Evolutionary conservation across 1,140 invertebrate genomes (phyloP).

Genomic region (Cherax quadricarinatus): DNA sequence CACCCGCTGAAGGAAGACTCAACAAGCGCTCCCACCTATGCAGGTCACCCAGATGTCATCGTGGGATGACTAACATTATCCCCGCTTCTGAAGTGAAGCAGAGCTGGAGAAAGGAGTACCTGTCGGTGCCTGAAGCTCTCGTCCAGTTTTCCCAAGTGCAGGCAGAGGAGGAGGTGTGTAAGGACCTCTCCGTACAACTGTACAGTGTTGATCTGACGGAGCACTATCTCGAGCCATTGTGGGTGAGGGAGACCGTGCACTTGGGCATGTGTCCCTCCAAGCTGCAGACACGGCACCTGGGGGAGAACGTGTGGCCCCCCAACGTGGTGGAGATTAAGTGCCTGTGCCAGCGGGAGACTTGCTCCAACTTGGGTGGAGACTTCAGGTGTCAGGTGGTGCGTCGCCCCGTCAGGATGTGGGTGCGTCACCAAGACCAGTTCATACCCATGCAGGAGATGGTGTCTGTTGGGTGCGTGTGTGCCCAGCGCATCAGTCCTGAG

Average conservation of each 20-base stretch:
- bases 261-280: constrained; percentile 69
- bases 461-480: constrained; percentile 60
- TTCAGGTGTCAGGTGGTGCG: constrained; percentile 59
- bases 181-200: constrained; percentile 53
- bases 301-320: constrained; percentile 48
- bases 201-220: constrained; percentile 48
- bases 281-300: constrained; percentile 45
- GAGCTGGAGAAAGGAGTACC: constrained; percentile 39
- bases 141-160: constrained; percentile 51
- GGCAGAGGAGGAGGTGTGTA: constrained; percentile 29
- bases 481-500: constrained; percentile 24
- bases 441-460: constrained; percentile 43
- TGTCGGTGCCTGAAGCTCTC: constrained; percentile 34
- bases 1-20: neutral
- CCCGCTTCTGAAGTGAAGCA: constrained; percentile 23
- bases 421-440: constrained; percentile 27
- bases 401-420: constrained; percentile 51
- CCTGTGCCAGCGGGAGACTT: constrained; percentile 49
- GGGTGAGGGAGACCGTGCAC: constrained; percentile 41
- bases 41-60: constrained; percentile 9
- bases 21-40: constrained; percentile 13
- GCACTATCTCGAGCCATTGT: constrained; percentile 39
- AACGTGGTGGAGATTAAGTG: constrained; percentile 62
- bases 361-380: constrained; percentile 56
- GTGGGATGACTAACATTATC: neutral